phyloP scores from a whole-genome alignment of 1,140 invertebrate species.

The Adelges cooleyi region DNA sequence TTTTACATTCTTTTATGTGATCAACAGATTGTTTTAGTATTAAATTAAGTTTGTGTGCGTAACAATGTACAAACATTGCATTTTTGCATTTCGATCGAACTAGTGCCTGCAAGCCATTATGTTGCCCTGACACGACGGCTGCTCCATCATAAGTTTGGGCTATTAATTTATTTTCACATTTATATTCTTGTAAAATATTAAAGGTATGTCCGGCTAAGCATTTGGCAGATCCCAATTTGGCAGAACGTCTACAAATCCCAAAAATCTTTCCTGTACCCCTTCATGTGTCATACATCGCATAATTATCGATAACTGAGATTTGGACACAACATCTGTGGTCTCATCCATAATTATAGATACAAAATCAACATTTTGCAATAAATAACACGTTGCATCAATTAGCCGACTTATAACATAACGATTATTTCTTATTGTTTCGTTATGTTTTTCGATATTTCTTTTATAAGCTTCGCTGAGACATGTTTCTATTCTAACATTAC shows the following conservation, averaged over 20 bases:
- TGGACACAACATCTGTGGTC: neutral
- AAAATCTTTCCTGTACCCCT: conserved; percentile 39
- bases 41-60: neutral
- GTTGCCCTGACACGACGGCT: conserved; percentile 21
- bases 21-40: conserved; percentile 5
- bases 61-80: neutral
- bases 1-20: conserved; percentile 30
- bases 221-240: neutral
- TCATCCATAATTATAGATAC: neutral
- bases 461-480: neutral
- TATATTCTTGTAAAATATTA: neutral
- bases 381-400: neutral
- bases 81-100: neutral
- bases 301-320: neutral
- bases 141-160: conserved; percentile 31
- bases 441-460: conserved; percentile 5
- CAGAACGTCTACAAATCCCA: neutral
- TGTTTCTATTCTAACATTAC: neutral
- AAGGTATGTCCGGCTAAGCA: neutral
- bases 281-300: conserved; percentile 32
- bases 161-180: conserved; percentile 2
- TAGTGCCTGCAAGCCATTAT: conserved; percentile 22
- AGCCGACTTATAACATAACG: neutral
- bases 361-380: neutral
- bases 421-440: neutral